Evolutionary conservation across 2,797 vertebrate species (phyloP).

Genomic region (Phoebastria nigripes): DNA sequence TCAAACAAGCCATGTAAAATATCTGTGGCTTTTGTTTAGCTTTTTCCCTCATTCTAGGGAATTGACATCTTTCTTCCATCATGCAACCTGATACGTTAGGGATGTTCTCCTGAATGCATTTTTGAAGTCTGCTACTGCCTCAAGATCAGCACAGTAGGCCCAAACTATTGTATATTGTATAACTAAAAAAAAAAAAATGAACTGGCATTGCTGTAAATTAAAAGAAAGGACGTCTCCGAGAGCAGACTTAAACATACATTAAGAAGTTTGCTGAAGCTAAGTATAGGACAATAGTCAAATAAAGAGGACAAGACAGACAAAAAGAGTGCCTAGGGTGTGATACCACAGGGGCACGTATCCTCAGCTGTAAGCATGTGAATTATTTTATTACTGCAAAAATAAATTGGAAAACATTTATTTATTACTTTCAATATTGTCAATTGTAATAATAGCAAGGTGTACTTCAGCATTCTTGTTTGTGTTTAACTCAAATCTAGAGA

Average conservation of each 20-base stretch:
- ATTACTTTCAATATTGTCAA: neutral
- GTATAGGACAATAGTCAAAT: neutral
- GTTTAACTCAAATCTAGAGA: neutral
- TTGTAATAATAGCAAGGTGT: neutral
- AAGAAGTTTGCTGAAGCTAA: neutral
- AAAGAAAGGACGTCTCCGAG: neutral
- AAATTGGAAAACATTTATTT: neutral
- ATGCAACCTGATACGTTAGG: neutral
- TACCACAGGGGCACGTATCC: neutral
- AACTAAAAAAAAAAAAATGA: neutral
- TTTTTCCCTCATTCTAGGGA: neutral
- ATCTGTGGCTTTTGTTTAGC: neutral
- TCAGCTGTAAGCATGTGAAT: neutral
- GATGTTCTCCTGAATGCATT: neutral
- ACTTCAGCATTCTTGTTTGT: neutral
- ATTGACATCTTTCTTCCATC: neutral
- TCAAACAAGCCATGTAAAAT: neutral
- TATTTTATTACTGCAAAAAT: neutral
- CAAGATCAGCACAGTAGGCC: neutral
- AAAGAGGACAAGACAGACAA: neutral
- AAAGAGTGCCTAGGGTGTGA: neutral
- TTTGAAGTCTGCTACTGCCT: neutral
- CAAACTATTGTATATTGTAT: neutral
- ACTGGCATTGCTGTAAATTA: neutral
- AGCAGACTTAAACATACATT: neutral